These are phyloP conservation scores for Dione juno DNA, from an alignment of 2,888 invertebrate species.

Conservation along the genomic window DNA sequence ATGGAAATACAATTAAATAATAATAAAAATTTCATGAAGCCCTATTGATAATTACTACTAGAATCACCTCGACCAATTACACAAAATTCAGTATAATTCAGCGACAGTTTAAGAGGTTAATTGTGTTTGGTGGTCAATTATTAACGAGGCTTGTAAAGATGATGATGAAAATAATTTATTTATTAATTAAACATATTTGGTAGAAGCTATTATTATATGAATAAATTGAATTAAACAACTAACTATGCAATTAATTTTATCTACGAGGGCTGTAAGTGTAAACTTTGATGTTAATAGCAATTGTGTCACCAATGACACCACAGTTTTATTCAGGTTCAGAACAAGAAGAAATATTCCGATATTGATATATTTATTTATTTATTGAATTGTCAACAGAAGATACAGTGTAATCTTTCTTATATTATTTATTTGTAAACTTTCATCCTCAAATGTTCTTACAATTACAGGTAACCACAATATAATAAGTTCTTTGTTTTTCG, in stretches of 20 bases:
- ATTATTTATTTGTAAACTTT: too few species aligned
- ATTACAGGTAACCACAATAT: too few species aligned
- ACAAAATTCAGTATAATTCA: conserved; percentile 28
- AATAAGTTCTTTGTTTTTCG: too few species aligned
- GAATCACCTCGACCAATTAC: conserved; percentile 34
- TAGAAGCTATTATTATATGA: not conserved
- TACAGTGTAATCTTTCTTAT: too few species aligned
- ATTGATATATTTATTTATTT: not conserved
- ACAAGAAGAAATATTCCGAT: not conserved
- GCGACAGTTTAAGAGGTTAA: conserved; percentile 27
- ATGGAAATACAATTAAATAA: not conserved
- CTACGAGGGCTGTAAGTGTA: too few species aligned
- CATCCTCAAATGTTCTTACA: too few species aligned
- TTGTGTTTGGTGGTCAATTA: conserved; percentile 33
- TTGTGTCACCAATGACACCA: not conserved
- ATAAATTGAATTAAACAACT: too few species aligned
- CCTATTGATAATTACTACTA: conserved; percentile 27
- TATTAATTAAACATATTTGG: too few species aligned
- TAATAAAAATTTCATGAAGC: conserved; percentile 19
- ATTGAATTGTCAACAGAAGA: too few species aligned
- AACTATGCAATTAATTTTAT: too few species aligned
- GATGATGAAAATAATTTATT: conserved; percentile 1
- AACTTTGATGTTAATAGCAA: too few species aligned
- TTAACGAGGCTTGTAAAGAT: conserved; percentile 24
- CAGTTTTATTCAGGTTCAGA: not conserved